Evolutionary conservation across 1,140 invertebrate genomes (phyloP).

Genomic region (Diprion similis): DNA sequence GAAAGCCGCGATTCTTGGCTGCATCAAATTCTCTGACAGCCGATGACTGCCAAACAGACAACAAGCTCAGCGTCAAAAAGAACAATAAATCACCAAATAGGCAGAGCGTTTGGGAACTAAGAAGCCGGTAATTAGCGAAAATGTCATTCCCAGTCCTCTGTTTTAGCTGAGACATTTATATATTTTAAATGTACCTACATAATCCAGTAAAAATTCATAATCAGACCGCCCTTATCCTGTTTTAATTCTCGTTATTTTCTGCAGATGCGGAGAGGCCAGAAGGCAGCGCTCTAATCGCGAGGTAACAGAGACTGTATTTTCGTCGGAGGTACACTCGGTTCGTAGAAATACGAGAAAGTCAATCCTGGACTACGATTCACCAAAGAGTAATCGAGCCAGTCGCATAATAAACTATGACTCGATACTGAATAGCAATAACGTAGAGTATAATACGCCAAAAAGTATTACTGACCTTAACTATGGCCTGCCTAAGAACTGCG

Average conservation of each 20-base stretch:
- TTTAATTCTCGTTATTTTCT: constrained; percentile 10
- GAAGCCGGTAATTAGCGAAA: constrained; percentile 56
- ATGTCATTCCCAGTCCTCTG: too few relatives aligned
- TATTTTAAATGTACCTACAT: too few relatives aligned
- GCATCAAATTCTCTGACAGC: constrained; percentile 64
- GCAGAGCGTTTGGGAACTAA: constrained; percentile 70
- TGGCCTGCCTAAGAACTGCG: constrained; percentile 57
- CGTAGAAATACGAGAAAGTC: constrained; percentile 56
- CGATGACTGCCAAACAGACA: constrained; percentile 59
- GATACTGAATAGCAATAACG: constrained; percentile 61
- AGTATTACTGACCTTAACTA: constrained; percentile 60
- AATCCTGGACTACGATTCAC: constrained; percentile 58
- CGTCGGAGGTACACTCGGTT: constrained; percentile 69
- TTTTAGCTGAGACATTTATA: too few relatives aligned
- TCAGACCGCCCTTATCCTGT: too few relatives aligned
- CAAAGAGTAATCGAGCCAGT: constrained; percentile 52
- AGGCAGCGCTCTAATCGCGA: constrained; percentile 63
- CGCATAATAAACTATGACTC: constrained; percentile 58
- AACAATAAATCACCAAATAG: constrained; percentile 66
- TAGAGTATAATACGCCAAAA: constrained; percentile 57
- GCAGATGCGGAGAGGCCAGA: constrained; percentile 62
- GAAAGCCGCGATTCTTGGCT: constrained; percentile 72
- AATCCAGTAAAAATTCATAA: too few relatives aligned
- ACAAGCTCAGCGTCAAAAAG: constrained; percentile 61
- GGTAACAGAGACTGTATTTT: constrained; percentile 71